Evolutionary conservation across 2,888 invertebrate species (phyloP).

Genomic region (Anaspis maculata): DNA sequence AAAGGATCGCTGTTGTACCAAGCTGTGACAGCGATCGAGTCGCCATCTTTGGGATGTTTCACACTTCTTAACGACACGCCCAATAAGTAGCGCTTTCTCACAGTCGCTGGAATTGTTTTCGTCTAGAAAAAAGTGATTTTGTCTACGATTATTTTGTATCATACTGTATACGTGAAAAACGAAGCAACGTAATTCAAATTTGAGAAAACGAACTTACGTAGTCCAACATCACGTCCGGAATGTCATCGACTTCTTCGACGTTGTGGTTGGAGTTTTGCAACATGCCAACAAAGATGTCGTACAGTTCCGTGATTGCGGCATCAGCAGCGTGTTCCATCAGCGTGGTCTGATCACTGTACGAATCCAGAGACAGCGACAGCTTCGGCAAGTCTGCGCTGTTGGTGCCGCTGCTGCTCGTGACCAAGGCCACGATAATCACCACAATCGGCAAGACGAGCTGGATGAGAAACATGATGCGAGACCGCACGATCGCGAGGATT

Average conservation of each 20-base stretch:
- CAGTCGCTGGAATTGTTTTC: constrained; percentile 24
- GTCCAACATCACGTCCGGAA: no score
- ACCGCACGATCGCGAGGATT: constrained; percentile 46
- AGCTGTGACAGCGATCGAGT: constrained; percentile 53
- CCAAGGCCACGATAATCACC: constrained; percentile 54
- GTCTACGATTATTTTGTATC: no score
- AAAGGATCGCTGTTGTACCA: constrained; percentile 76
- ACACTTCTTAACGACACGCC: constrained; percentile 46
- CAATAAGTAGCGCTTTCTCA: constrained; percentile 42
- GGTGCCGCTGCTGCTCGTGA: constrained; percentile 49
- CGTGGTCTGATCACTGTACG: constrained; percentile 38
- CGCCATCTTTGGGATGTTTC: no score
- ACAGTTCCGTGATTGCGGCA: no score
- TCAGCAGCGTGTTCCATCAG: constrained; percentile 27
- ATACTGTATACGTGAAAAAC: no score
- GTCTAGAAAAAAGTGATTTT: constrained; percentile 32
- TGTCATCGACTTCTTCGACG: no score
- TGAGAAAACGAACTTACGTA: no score
- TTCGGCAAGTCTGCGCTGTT: constrained; percentile 45
- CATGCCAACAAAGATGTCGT: no score
- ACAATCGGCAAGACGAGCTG: constrained; percentile 63
- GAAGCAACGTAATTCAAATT: constrained; percentile 16
- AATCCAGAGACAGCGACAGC: constrained; percentile 47
- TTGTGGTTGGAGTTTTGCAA: no score
- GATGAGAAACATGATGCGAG: constrained; percentile 55